Conservation (phyloP, 2,888 invertebrate species). For the Nomada fucata region DNA sequence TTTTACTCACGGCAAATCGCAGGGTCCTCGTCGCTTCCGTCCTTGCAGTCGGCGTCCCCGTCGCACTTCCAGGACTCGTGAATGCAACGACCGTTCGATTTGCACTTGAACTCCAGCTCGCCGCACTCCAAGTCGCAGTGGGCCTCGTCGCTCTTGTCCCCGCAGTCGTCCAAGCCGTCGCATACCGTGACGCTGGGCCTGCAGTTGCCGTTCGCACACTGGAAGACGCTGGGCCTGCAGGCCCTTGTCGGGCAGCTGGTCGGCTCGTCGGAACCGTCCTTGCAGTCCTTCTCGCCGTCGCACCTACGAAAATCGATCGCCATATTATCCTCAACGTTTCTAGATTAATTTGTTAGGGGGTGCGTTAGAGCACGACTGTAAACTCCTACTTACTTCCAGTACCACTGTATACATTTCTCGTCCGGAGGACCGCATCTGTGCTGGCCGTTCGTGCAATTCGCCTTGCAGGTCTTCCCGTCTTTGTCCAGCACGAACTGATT, state of each 20-base stretch:
- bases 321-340: background rate
- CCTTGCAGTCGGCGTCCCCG: constrained; percentile 97
- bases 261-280: constrained; percentile 96
- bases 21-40: constrained; percentile 96
- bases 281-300: constrained; percentile 96
- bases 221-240: constrained; percentile 96
- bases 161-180: constrained; percentile 96
- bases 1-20: constrained; percentile 91
- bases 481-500: constrained; percentile 94
- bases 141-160: constrained; percentile 94
- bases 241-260: constrained; percentile 92
- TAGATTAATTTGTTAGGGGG: no score
- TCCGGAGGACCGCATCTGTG: constrained; percentile 90
- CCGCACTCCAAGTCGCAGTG: constrained; percentile 94
- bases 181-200: constrained; percentile 97
- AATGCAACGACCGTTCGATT: constrained; percentile 94
- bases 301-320: constrained; percentile 86
- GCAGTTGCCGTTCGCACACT: constrained; percentile 96
- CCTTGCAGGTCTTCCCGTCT: constrained; percentile 94
- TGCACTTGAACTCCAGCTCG: constrained; percentile 95
- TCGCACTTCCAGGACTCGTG: constrained; percentile 96
- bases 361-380: background rate
- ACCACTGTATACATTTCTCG: constrained; percentile 91
- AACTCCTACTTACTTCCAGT: constrained; percentile 88
- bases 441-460: constrained; percentile 97